Conservation (phyloP, 2,888 invertebrate species). For the Mythimna lalbum region DNA sequence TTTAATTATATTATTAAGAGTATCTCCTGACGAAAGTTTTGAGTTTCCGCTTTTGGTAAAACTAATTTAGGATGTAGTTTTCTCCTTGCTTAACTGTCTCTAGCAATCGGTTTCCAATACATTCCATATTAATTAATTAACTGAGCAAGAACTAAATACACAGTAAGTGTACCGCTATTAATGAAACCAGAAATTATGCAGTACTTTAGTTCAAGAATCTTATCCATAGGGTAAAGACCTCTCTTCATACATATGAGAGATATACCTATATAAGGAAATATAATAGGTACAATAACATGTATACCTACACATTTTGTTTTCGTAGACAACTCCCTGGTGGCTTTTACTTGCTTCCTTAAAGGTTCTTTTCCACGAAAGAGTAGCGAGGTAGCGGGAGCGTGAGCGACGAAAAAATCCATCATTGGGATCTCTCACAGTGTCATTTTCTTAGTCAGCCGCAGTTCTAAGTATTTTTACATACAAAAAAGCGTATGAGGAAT, state of each 20-base stretch:
- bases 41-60: background rate
- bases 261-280: conserved; percentile 17
- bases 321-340: conserved; percentile 16
- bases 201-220: background rate
- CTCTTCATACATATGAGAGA: background rate
- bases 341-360: conserved; percentile 23
- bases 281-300: conserved; percentile 1
- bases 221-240: background rate
- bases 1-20: too few relatives aligned
- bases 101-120: background rate
- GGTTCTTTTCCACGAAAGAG: background rate
- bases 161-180: background rate
- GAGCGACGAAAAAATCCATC: background rate
- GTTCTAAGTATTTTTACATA: background rate
- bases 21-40: too few relatives aligned
- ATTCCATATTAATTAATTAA: background rate
- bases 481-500: background rate
- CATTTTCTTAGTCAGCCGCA: background rate
- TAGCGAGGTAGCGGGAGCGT: background rate
- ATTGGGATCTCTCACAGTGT: background rate
- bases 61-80: background rate
- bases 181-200: too few relatives aligned
- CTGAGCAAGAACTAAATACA: background rate
- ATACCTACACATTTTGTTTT: conserved; percentile 14
- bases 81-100: background rate